phyloP scores from a whole-genome alignment of 2,113 vertebrate genomes.

The Saccopteryx leptura region DNA sequence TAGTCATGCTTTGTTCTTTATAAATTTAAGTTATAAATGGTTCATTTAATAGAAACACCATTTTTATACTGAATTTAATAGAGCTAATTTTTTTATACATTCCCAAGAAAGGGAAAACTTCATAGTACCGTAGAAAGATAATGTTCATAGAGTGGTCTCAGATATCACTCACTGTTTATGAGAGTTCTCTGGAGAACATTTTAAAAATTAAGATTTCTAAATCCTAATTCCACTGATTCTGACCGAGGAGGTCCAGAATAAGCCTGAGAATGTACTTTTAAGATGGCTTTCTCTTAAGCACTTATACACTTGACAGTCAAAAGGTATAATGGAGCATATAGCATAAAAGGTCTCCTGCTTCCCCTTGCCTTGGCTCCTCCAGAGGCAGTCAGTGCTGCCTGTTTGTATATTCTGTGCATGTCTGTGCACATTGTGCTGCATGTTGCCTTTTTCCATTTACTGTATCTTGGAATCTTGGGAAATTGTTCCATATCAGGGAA shows the following conservation, averaged over 20 bases:
- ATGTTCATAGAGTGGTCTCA: neutral
- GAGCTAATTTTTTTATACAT: neutral
- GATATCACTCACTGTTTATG: neutral
- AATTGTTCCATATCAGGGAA: neutral
- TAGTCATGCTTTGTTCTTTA: neutral
- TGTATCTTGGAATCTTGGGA: neutral
- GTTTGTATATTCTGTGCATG: neutral
- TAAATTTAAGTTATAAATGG: neutral
- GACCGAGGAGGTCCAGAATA: slow-evolving; percentile 8
- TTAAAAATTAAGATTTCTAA: slow-evolving; percentile 27
- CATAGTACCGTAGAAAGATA: neutral
- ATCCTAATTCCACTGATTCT: neutral
- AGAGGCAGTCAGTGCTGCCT: neutral
- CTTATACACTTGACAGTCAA: neutral
- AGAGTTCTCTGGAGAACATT: neutral
- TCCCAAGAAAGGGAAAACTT: neutral
- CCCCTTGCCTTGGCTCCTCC: neutral
- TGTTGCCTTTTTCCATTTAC: neutral
- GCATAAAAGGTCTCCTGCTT: neutral
- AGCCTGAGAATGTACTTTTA: neutral
- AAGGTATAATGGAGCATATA: neutral
- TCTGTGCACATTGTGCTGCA: neutral
- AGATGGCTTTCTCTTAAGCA: neutral
- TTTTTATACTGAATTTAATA: slow-evolving; percentile 27
- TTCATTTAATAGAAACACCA: neutral